Evolutionary conservation across 2,797 vertebrate species (phyloP).

Genomic region (Antennarius maculatus): DNA sequence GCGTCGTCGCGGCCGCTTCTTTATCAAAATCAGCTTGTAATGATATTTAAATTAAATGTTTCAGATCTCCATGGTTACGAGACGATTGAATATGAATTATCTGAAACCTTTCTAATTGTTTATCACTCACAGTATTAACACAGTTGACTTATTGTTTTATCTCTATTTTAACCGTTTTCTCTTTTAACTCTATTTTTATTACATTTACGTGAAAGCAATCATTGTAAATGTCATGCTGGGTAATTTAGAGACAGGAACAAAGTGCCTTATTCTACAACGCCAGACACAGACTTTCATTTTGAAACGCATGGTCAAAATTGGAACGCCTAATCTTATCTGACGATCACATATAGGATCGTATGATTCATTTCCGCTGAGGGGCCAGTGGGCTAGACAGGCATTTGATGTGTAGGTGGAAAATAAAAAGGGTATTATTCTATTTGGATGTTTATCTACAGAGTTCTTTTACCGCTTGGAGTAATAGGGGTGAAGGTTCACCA

Average conservation of each 20-base stretch:
- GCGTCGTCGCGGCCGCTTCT: background rate
- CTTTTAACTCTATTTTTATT: no score
- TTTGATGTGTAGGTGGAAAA: conserved; percentile 42
- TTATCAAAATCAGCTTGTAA: background rate
- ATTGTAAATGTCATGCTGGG: background rate
- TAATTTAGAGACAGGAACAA: background rate
- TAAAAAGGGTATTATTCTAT: conserved; percentile 66
- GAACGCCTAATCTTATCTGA: background rate
- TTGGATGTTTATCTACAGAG: conserved; percentile 48
- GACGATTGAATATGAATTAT: background rate
- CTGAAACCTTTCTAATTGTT: background rate
- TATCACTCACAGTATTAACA: background rate
- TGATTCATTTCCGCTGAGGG: conserved; percentile 27
- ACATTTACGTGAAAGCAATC: background rate
- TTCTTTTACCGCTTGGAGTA: conserved; percentile 40
- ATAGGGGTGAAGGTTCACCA: conserved; percentile 46
- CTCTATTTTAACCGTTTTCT: background rate
- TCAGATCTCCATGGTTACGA: background rate
- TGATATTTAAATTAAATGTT: background rate
- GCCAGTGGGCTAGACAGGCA: conserved; percentile 8
- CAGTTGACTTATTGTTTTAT: background rate
- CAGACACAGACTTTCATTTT: conserved; percentile 5
- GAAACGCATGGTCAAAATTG: conserved; percentile 14
- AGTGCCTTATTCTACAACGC: background rate
- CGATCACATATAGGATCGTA: background rate